A percentile compares a stretch with the other conserved stretches of the same genome.
These are phyloP conservation scores for Chymomyza caudatula DNA, from an alignment of 2,888 invertebrate species.

Conservation along the genomic window DNA sequence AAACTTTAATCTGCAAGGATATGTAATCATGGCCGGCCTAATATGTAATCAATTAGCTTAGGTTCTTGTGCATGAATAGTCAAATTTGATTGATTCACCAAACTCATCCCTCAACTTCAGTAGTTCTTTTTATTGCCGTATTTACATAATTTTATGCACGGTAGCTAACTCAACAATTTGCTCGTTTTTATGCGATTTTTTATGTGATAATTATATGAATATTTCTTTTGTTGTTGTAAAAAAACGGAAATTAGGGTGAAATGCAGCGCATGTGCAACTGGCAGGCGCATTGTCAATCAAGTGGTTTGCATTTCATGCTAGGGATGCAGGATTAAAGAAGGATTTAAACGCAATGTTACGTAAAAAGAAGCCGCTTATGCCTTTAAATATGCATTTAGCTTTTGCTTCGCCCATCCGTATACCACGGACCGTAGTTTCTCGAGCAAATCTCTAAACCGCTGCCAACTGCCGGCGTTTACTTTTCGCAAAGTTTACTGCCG, in stretches of 20 bases:
- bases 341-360: background rate
- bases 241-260: background rate
- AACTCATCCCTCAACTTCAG: slow-evolving; percentile 16
- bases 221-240: slow-evolving; percentile 10
- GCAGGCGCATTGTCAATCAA: background rate
- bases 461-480: background rate
- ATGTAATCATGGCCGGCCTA: background rate
- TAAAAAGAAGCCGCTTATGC: background rate
- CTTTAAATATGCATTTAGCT: background rate
- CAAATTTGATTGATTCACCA: slow-evolving; percentile 41
- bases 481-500: background rate
- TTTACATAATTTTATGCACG: slow-evolving; percentile 43
- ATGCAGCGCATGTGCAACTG: background rate
- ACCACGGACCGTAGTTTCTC: background rate
- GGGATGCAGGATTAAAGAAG: background rate
- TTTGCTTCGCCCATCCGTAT: background rate
- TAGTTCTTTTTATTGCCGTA: background rate
- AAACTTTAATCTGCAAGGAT: too few relatives aligned
- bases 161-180: background rate
- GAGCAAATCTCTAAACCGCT: background rate
- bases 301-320: background rate
- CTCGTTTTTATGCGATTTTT: slow-evolving; percentile 26
- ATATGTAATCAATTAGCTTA: slow-evolving; percentile 23
- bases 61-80: slow-evolving; percentile 30
- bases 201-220: slow-evolving; percentile 10